A percentile compares a stretch with the other conserved stretches of the same genome.
Conservation (phyloP, 2,797 vertebrate genomes). For the Sarcophilus harrisii region DNA sequence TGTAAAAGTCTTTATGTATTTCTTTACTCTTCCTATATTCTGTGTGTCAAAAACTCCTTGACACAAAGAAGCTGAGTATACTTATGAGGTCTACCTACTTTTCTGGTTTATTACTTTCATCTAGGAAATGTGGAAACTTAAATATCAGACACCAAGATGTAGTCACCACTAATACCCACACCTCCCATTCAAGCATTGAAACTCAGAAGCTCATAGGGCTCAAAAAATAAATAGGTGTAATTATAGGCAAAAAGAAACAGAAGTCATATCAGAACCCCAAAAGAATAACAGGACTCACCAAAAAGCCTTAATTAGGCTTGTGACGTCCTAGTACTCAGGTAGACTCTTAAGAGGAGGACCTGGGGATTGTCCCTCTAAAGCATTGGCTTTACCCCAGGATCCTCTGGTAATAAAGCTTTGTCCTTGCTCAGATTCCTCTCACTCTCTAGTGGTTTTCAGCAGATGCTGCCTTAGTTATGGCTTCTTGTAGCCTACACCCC, state of each 20-base stretch:
- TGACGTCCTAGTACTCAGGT: not conserved
- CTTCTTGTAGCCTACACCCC: not conserved
- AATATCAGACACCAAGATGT: not conserved
- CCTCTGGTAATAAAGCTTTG: not conserved
- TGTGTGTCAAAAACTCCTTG: not conserved
- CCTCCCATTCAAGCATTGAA: not conserved
- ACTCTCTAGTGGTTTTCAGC: not conserved
- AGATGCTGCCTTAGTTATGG: not conserved
- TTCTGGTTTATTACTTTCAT: not conserved
- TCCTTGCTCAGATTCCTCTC: not conserved
- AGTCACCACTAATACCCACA: not conserved
- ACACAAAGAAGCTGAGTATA: not conserved
- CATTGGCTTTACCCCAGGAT: not conserved
- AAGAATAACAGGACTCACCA: not conserved
- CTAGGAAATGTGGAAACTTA: not conserved
- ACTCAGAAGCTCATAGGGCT: not conserved
- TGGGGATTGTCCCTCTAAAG: not conserved
- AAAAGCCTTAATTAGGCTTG: not conserved
- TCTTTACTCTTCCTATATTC: not conserved
- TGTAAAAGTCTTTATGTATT: not conserved
- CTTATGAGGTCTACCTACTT: not conserved
- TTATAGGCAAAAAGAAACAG: not conserved
- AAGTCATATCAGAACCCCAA: not conserved
- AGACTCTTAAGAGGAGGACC: not conserved
- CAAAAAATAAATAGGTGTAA: not conserved